Percentiles rank a stretch among this genome's conserved stretches.
Evolutionary conservation across 2,797 vertebrate genomes (phyloP).

Genomic region (Glossophaga mutica): DNA sequence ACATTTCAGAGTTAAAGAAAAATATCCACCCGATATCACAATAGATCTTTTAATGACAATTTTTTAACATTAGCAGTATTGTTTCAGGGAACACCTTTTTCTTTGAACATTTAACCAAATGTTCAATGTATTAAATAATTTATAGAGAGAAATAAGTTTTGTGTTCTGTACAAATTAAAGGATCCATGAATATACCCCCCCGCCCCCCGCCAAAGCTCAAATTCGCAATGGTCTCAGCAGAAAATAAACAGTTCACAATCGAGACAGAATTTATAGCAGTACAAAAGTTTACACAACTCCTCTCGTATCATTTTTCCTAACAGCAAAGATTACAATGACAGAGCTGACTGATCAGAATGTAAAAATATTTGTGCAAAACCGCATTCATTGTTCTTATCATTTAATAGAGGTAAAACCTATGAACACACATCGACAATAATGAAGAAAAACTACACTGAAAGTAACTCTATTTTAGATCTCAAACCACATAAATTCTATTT

Average conservation of each 20-base stretch:
- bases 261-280: conserved; percentile 81
- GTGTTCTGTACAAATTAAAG: conserved; percentile 77
- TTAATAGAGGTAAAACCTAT: conserved; percentile 79
- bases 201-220: conserved; percentile 66
- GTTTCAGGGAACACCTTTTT: conserved; percentile 71
- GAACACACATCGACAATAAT: conserved; percentile 77
- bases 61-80: conserved; percentile 74
- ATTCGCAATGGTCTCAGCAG: conserved; percentile 73
- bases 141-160: conserved; percentile 79
- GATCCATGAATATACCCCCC: conserved; percentile 61
- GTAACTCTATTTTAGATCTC: conserved; percentile 72
- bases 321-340: conserved; percentile 79
- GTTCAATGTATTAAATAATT: conserved; percentile 76
- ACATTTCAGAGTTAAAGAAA: conserved; percentile 61
- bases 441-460: conserved; percentile 77
- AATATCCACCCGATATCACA: conserved; percentile 77
- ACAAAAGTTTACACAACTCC: conserved; percentile 79
- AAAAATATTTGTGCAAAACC: conserved; percentile 87
- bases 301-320: conserved; percentile 76
- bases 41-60: conserved; percentile 75
- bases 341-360: conserved; percentile 83
- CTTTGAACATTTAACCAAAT: conserved; percentile 72
- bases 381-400: conserved; percentile 82
- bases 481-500: conserved; percentile 69
- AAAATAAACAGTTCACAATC: conserved; percentile 80